Percentiles rank a stretch among this genome's conserved stretches.
These are phyloP conservation scores for Agrilus planipennis DNA, from an alignment of 1,140 invertebrate genomes.

Conservation along the genomic window DNA sequence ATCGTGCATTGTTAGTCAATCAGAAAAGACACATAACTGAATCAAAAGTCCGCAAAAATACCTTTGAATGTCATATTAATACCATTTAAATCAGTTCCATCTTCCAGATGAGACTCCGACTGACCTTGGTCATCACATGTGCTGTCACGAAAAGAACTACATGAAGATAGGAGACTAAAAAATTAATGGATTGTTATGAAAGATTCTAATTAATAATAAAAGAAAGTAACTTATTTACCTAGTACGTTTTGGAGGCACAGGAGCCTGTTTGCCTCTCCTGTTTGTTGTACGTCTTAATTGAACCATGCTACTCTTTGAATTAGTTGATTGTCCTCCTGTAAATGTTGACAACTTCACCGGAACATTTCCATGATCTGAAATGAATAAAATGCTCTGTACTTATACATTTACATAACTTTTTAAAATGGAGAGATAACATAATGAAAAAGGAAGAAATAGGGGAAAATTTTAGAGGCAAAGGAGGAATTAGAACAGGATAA, in stretches of 20 bases:
- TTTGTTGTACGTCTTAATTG: conserved; percentile 79
- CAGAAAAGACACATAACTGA: too few species aligned
- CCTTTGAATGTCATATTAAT: conserved; percentile 30
- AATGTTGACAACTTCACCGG: conserved; percentile 51
- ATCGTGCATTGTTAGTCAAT: too few species aligned
- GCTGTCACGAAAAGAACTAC: conserved; percentile 70
- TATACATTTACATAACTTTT: too few species aligned
- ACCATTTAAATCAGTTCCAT: conserved; percentile 31
- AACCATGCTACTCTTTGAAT: conserved; percentile 49
- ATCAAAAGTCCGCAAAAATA: too few species aligned
- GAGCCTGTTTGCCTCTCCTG: conserved; percentile 84
- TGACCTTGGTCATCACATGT: conserved; percentile 35
- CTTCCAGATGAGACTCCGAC: conserved; percentile 47
- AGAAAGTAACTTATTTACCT: conserved; percentile 49
- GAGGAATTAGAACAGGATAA: too few species aligned
- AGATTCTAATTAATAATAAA: background rate
- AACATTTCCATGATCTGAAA: background rate
- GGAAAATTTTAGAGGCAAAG: too few species aligned
- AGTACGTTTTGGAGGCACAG: conserved; percentile 85
- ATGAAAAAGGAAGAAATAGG: too few species aligned
- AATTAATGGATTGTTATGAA: conserved; percentile 12
- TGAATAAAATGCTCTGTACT: too few species aligned
- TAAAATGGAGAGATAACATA: too few species aligned
- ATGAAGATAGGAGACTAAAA: conserved; percentile 66
- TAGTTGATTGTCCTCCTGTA: conserved; percentile 37